Conservation (phyloP, 2,113 vertebrate species). For the Okapia johnstoni region DNA sequence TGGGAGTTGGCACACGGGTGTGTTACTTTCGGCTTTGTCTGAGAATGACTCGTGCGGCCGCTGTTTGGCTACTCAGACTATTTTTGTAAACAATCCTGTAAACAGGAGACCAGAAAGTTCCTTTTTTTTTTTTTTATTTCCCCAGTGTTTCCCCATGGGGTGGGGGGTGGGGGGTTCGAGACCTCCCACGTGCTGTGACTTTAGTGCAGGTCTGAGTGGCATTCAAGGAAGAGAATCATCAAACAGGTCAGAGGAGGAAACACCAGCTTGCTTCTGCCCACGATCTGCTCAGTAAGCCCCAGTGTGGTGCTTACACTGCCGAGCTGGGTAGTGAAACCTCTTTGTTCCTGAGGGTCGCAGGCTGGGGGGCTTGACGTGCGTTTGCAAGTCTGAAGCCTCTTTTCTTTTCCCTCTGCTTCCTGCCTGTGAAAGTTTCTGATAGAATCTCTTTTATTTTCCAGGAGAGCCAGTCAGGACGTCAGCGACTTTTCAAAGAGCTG, state of each 20-base stretch:
- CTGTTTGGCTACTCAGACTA: rapidly evolving
- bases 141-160: not conserved
- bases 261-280: rapidly evolving
- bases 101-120: not conserved
- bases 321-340: not conserved
- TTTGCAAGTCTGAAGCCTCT: not conserved
- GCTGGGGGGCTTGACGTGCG: rapidly evolving
- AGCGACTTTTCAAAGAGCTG: rapidly evolving
- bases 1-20: rapidly evolving
- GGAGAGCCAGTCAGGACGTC: not conserved
- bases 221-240: not conserved
- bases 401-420: rapidly evolving
- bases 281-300: rapidly evolving
- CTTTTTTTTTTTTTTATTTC: not conserved
- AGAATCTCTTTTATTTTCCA: not conserved
- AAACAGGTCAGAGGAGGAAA: rapidly evolving
- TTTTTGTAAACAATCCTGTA: not conserved
- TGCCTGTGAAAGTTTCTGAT: not conserved
- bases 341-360: not conserved
- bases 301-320: too few relatives aligned
- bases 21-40: too few relatives aligned
- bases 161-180: not conserved
- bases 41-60: rapidly evolving
- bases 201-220: too few relatives aligned
- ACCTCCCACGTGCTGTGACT: rapidly evolving